Conservation (phyloP, 1,140 invertebrate species). For the Papilio polyxenes region DNA sequence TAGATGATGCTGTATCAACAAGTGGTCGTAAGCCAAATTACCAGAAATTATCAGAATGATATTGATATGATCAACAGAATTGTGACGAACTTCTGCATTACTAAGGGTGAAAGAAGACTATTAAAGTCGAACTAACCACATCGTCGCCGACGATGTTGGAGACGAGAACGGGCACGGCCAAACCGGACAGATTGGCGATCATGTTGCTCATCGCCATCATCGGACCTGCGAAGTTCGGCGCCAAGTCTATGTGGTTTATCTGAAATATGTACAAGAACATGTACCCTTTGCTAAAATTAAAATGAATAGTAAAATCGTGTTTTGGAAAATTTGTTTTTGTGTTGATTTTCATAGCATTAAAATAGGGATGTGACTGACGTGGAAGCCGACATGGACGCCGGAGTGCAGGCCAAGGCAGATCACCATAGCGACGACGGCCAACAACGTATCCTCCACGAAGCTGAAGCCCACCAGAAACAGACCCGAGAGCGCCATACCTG, state of each 20-base stretch:
- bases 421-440: slow-evolving; percentile 77
- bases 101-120: neutral
- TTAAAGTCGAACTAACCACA: slow-evolving; percentile 44
- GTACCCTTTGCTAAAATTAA: too few relatives aligned
- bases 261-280: slow-evolving; percentile 51
- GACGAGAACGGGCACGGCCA: slow-evolving; percentile 82
- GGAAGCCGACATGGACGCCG: slow-evolving; percentile 78
- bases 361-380: slow-evolving; percentile 47
- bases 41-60: too few relatives aligned
- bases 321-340: neutral
- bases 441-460: slow-evolving; percentile 51
- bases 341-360: neutral
- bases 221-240: slow-evolving; percentile 88
- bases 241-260: slow-evolving; percentile 85
- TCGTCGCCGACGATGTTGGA: slow-evolving; percentile 53
- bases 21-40: too few relatives aligned
- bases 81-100: neutral
- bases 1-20: too few relatives aligned
- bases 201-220: slow-evolving; percentile 86
- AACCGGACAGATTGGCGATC: slow-evolving; percentile 84
- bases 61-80: too few relatives aligned
- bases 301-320: too few relatives aligned
- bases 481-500: slow-evolving; percentile 49
- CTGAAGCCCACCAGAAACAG: slow-evolving; percentile 63
- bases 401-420: slow-evolving; percentile 84